phyloP scores from a whole-genome alignment of 1,140 invertebrate species.

The Melanaphis sacchari region DNA sequence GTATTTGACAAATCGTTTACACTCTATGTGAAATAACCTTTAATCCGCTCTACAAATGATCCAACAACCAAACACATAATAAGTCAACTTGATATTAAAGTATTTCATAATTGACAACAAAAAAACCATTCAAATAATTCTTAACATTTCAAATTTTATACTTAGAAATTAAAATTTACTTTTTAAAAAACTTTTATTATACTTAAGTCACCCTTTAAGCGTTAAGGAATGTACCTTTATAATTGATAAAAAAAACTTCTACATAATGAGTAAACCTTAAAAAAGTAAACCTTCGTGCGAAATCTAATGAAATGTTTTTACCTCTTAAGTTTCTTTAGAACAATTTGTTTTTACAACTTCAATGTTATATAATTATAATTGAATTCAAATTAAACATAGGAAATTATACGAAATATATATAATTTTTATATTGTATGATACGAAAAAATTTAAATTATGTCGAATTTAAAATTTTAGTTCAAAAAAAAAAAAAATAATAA shows the following conservation, averaged over 20 bases:
- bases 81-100: neutral
- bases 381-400: neutral
- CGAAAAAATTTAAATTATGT: too few species aligned
- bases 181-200: conserved; percentile 1
- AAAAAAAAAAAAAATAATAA: neutral
- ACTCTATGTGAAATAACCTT: conserved; percentile 27
- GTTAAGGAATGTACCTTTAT: too few species aligned
- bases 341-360: neutral
- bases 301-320: neutral
- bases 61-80: neutral
- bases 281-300: neutral
- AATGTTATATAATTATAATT: neutral
- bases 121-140: neutral
- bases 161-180: neutral
- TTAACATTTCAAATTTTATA: neutral
- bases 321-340: neutral
- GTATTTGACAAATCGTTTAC: conserved; percentile 38
- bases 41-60: conserved; percentile 14
- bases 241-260: too few species aligned
- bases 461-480: too few species aligned
- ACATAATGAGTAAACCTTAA: too few species aligned
- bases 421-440: neutral
- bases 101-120: neutral
- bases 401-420: neutral
- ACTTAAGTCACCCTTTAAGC: neutral